Conservation (phyloP, 2,888 invertebrate genomes). For the Tetropium fuscum region DNA sequence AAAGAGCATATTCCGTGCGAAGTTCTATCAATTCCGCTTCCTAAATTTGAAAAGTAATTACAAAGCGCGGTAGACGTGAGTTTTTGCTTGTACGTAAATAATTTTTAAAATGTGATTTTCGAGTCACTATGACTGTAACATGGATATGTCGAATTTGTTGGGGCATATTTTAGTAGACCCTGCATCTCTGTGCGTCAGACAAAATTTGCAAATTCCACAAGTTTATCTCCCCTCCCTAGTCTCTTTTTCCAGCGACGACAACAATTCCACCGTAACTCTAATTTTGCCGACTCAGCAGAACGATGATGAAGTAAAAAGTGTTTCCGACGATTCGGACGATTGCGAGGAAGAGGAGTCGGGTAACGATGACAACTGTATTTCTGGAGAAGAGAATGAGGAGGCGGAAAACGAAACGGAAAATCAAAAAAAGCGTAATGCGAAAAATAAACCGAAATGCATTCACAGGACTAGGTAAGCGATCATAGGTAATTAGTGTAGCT, state of each 20-base stretch:
- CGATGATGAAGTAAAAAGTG: slow-evolving; percentile 15
- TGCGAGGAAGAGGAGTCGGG: slow-evolving; percentile 36
- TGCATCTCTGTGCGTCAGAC: not conserved
- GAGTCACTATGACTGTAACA: slow-evolving; percentile 6
- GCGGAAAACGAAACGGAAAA: slow-evolving; percentile 20
- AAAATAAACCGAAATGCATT: slow-evolving; percentile 17
- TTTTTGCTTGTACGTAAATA: not conserved
- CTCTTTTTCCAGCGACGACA: slow-evolving; percentile 4
- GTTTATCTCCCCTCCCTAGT: slow-evolving; percentile 17
- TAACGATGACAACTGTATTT: slow-evolving; percentile 27
- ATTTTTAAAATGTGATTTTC: not conserved
- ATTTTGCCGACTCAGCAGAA: slow-evolving; percentile 13
- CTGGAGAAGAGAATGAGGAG: slow-evolving; percentile 8
- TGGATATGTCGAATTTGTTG: slow-evolving; percentile 23
- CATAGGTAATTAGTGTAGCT: too few species aligned
- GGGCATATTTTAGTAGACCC: slow-evolving; percentile 16
- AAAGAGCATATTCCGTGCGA: not conserved
- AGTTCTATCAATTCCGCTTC: not conserved
- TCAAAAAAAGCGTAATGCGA: slow-evolving; percentile 24
- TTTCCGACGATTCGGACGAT: slow-evolving; percentile 24
- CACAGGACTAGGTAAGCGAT: slow-evolving; percentile 22
- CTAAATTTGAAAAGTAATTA: not conserved
- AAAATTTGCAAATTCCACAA: slow-evolving; percentile 10
- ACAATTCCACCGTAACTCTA: slow-evolving; percentile 4
- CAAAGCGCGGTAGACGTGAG: not conserved